Evolutionary conservation across 2,113 vertebrate species (phyloP).

Genomic region (Rhabdornis inornatus): DNA sequence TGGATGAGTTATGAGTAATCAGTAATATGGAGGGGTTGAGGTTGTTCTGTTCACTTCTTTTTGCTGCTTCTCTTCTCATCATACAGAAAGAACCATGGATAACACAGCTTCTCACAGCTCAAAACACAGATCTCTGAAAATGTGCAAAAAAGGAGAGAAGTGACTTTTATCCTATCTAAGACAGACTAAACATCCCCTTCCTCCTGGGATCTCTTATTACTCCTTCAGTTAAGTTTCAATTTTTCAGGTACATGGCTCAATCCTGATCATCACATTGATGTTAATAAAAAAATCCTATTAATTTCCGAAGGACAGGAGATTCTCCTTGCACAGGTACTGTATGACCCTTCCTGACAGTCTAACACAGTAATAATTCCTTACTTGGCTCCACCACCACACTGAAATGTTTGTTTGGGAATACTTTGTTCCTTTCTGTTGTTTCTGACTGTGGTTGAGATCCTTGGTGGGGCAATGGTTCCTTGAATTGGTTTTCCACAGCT

Average conservation of each 20-base stretch:
- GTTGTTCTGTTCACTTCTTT: not conserved
- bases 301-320: not conserved
- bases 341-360: not conserved
- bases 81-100: not conserved
- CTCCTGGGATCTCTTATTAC: not conserved
- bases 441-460: not conserved
- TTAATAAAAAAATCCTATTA: not conserved
- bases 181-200: not conserved
- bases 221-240: not conserved
- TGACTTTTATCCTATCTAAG: not conserved
- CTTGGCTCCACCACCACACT: not conserved
- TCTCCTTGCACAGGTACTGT: not conserved
- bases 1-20: not conserved
- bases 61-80: not conserved
- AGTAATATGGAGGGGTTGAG: rapidly evolving
- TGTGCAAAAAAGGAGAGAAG: not conserved
- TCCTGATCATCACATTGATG: not conserved
- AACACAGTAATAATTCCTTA: not conserved
- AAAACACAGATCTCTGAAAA: not conserved
- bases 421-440: not conserved
- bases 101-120: not conserved
- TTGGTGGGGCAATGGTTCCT: not conserved
- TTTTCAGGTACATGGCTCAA: not conserved
- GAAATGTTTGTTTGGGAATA: not conserved
- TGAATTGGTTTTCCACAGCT: not conserved